Conservation (phyloP, 1,140 invertebrate genomes). For the Elysia chlorotica region DNA sequence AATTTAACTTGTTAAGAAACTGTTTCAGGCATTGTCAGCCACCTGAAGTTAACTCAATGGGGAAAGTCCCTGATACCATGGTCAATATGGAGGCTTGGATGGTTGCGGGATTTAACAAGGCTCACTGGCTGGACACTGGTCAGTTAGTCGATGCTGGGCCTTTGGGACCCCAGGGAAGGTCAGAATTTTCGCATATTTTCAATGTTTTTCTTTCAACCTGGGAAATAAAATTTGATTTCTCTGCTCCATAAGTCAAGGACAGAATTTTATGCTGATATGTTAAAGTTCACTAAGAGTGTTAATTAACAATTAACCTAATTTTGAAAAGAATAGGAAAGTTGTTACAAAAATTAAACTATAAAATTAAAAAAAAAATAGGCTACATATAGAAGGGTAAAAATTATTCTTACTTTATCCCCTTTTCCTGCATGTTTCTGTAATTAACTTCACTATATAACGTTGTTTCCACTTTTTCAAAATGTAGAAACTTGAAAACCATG, state of each 20-base stretch:
- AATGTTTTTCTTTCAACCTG: background rate
- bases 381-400: too few species aligned
- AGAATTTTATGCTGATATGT: background rate
- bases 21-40: conserved; percentile 21
- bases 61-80: conserved; percentile 66
- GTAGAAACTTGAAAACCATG: too few species aligned
- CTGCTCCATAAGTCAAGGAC: background rate
- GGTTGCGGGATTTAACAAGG: conserved; percentile 67
- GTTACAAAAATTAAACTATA: background rate
- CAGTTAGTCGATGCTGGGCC: conserved; percentile 69
- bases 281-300: background rate
- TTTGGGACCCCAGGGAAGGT: conserved; percentile 41
- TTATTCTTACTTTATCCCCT: too few species aligned
- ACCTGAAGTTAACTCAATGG: conserved; percentile 16
- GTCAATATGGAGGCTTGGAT: conserved; percentile 77
- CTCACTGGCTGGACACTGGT: conserved; percentile 54
- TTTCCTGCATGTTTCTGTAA: too few species aligned
- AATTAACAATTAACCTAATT: background rate
- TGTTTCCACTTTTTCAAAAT: too few species aligned
- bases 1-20: too few species aligned
- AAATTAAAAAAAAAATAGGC: background rate
- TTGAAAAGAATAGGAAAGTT: background rate
- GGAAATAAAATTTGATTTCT: background rate
- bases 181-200: background rate
- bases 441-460: too few species aligned